Base-by-base conservation (phyloP, 2,113 vertebrate species). In the Catharus fuscescens region DNA sequence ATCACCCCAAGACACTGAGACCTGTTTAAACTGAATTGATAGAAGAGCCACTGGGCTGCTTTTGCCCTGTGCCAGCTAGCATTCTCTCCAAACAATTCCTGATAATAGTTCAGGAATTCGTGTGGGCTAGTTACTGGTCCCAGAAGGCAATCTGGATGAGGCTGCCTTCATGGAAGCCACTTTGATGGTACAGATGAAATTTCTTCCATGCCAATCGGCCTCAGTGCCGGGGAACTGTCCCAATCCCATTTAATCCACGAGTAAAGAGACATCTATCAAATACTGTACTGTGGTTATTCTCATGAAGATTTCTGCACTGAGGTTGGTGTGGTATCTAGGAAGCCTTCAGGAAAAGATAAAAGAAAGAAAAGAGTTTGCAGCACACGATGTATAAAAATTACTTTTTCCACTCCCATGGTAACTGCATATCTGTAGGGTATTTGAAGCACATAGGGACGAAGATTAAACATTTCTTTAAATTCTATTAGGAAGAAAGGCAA, bases 71-170 rank as follows among this genome's bases (percentile, higher is more conserved):
- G 57, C 57, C 70, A 91, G 52, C 29, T 64, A n/a, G 24, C 52
- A 60, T 76, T 66, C 44, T 60, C 80, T 83, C 74, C 78, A 91
- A 72, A 82, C 19, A 76, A 40, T 42, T 93, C 66, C 70, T 85
- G 57, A 4, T 31, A 57, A 36, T 48, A 53, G 14, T 64, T 79
- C 53, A 80, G 66, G 48, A 90, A 48, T 85, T 76, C 34, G 14
- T 3, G 11, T 85, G 31, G 60, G 28, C 31, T 94, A 48, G 8
- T 53, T 34, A 16, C 61, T 79, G 44, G 53, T 81, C 66, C n/a
- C 84, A 32, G 44, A 1, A 44, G 73, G 61, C 47, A 53, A 21
- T 25, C 36, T 82, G 85, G 40, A 76, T 76, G 87, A 78, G 61
- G 36, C 65, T 15, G 36, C 23, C 62, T 85, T 88, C 40, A 9